Evolutionary conservation across 2,888 invertebrate genomes (phyloP), one percentile per base, ranked within the genome.

Genomic region (Drosophila percnosoma): DNA sequence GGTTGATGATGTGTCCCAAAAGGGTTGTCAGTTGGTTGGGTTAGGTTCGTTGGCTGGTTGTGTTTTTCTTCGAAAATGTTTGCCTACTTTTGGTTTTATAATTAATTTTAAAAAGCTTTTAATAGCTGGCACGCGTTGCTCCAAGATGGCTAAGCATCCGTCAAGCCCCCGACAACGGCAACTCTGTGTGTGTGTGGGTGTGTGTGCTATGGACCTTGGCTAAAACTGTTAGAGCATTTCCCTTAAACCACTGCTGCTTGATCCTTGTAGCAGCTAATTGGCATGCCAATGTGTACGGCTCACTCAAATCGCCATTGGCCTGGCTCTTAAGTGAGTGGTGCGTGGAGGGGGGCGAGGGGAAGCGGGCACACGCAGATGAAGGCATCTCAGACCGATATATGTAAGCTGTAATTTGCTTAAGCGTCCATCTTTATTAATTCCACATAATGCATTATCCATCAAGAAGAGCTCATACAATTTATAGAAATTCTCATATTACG

Each of bases 71-170:
- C 57, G 69, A 72, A 66, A 77, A 72, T 74, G 75, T 78, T 87
- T 78, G 74, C 74, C 87, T 81, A 89, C 78, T 87, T 87, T 84
- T 70, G 87, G 89, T 75, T 87, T 85, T 84, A 87, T 85, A 85
- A 85, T 85, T 85, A 85, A 85, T 85, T 85, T 84, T 78, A 82
- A 85, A 85, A 89, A 78, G 84, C 84, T 89, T 84, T 84, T 89
- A 84, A 84, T 89, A 87, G 84, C 89, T 81, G 82, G 74, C 89
- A 83, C 75, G 81, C 73, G 75, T 81, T 73, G 68, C 65, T 70
- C 78, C 65, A 45, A 66, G 75, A 49, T 57, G 63, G 48, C 66
- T 57, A 36, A 64, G 48, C 53, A 40, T 6, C 53, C 61, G 33
- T 57, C 69, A 62, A 68, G 65, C 60, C n/a, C 29, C 54, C 53